phyloP scores from a whole-genome alignment of 2,113 vertebrate species.

The Nanorana parkeri region DNA sequence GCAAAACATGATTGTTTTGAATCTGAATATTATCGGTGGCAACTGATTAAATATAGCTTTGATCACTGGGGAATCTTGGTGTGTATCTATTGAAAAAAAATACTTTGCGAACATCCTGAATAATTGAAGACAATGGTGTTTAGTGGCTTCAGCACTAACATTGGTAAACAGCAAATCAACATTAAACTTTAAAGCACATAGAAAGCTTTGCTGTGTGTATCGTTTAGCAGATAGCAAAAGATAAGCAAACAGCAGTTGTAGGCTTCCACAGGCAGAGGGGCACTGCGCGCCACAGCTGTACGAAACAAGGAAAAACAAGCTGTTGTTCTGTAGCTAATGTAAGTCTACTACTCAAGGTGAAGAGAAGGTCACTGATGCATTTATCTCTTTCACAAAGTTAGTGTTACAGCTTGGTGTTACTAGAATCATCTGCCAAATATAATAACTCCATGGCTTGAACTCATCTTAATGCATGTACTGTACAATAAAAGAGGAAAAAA shows the following conservation, averaged over 20 bases:
- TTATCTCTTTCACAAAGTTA: slow-evolving; percentile 2
- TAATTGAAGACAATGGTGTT: slow-evolving; percentile 53
- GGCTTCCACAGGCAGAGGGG: slow-evolving; percentile 21
- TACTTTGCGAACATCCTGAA: slow-evolving; percentile 42
- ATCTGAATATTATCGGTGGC: slow-evolving; percentile 48
- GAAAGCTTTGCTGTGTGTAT: slow-evolving; percentile 38
- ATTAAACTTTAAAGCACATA: slow-evolving; percentile 56
- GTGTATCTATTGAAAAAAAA: slow-evolving; percentile 44
- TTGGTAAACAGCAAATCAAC: slow-evolving; percentile 52
- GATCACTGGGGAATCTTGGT: slow-evolving; percentile 25
- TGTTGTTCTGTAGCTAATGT: slow-evolving; percentile 51
- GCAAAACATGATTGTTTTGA: slow-evolving; percentile 49
- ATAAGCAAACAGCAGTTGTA: slow-evolving; percentile 48
- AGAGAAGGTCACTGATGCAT: slow-evolving; percentile 28
- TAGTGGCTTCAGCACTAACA: slow-evolving; percentile 48
- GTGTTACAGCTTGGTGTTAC: background rate
- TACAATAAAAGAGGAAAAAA: too few species aligned
- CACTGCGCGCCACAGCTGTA: slow-evolving; percentile 31
- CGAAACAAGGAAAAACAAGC: slow-evolving; percentile 30
- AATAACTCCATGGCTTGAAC: background rate
- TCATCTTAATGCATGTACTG: background rate
- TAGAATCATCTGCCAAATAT: background rate
- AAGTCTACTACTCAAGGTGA: slow-evolving; percentile 44
- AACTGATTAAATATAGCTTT: slow-evolving; percentile 56
- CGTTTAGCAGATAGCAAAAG: slow-evolving; percentile 51